Evolutionary conservation across 2,797 vertebrate species (phyloP).

Genomic region (Mareca penelope): DNA sequence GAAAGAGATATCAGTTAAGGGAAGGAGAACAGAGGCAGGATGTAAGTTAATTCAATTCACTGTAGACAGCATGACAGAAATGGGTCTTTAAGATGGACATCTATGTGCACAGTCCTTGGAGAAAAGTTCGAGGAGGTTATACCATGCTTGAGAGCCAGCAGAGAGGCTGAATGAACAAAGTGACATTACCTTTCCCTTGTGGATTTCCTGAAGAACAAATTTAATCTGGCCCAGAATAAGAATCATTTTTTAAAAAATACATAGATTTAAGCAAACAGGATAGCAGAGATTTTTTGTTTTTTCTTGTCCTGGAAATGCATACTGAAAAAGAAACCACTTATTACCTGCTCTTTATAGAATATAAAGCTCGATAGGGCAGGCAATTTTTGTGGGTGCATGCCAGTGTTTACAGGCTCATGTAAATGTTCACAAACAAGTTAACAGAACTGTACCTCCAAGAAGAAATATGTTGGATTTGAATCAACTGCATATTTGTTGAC

Average conservation of each 20-base stretch:
- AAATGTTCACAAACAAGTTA: not conserved
- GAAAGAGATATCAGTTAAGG: not conserved
- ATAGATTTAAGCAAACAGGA: not conserved
- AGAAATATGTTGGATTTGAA: not conserved
- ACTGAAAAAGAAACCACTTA: not conserved
- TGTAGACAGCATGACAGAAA: slow-evolving; percentile 35
- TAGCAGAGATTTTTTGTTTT: not conserved
- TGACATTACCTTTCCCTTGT: not conserved
- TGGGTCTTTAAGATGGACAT: slow-evolving; percentile 28
- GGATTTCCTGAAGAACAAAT: not conserved
- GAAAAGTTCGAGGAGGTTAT: not conserved
- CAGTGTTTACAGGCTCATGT: not conserved
- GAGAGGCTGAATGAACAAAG: not conserved
- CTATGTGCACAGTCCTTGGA: not conserved
- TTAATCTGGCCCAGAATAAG: not conserved
- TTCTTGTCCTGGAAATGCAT: not conserved
- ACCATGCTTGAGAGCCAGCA: not conserved
- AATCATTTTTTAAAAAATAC: not conserved
- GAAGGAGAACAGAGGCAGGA: not conserved
- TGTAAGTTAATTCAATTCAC: not conserved
- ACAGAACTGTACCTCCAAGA: not conserved
- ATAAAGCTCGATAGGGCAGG: not conserved
- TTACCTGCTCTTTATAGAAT: not conserved
- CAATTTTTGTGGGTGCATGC: not conserved
- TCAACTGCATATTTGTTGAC: not conserved